A percentile compares a stretch with the other conserved stretches of the same genome.
phyloP scores from a whole-genome alignment of 2,797 vertebrate genomes.

The Cercopithecus petaurista region DNA sequence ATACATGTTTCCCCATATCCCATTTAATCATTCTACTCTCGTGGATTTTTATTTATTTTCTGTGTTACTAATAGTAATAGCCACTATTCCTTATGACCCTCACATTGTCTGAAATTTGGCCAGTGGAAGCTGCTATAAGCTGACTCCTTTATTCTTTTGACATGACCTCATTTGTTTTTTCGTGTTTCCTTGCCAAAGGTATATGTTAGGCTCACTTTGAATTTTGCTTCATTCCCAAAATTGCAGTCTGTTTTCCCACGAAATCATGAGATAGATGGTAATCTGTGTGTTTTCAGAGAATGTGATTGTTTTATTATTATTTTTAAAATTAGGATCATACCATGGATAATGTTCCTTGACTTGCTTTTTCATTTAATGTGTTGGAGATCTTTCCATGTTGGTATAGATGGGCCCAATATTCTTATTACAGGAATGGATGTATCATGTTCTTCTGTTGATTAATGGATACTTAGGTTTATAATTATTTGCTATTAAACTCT shows the following conservation, averaged over 20 bases:
- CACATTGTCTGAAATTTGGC: not conserved
- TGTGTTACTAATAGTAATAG: not conserved
- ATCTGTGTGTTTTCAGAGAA: not conserved
- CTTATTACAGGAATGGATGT: not conserved
- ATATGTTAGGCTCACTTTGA: not conserved
- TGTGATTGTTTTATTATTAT: not conserved
- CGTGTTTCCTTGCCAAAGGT: not conserved
- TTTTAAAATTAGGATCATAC: not conserved
- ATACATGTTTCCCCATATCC: not conserved
- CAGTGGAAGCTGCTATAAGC: not conserved
- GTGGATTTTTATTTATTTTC: not conserved
- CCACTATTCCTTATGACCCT: slow-evolving; percentile 26
- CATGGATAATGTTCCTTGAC: not conserved
- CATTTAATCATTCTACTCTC: not conserved
- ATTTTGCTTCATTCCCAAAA: not conserved
- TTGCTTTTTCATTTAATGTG: not conserved
- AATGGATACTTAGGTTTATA: not conserved
- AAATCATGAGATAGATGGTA: not conserved
- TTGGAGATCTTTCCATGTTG: not conserved
- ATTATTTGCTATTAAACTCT: not conserved
- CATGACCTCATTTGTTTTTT: not conserved
- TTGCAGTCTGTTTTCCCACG: not conserved
- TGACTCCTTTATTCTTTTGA: slow-evolving; percentile 37
- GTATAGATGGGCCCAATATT: not conserved
- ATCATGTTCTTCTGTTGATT: not conserved